Evolutionary conservation across 2,113 vertebrate species (phyloP), one percentile per base, ranked within the genome.

Genomic region (Colinus virginianus): DNA sequence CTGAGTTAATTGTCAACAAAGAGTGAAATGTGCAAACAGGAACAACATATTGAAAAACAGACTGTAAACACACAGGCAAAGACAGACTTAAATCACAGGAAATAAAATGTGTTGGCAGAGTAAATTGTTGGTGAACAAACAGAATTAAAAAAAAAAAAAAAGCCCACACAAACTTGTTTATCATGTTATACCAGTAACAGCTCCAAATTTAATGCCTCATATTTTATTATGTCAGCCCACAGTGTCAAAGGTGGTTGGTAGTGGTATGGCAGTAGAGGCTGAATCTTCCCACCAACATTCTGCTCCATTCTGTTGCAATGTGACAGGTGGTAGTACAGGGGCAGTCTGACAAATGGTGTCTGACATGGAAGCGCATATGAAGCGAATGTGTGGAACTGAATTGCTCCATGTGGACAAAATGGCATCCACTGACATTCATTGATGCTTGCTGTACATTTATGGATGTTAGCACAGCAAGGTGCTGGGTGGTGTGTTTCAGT

Each of bases 1-100:
- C 43, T 89, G 55, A 96, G 77, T 72, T 95, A 95, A 94, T 96
- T 94, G 80, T 94, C 92, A 96, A 95, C 90, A 91, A 93, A 93
- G 84, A 85, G 14, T 34, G 43, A 85, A 93, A 91, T 88, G 40
- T 91, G 71, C 78, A 96, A 95, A 94, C 82, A 94, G 62, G 74
- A 36, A 90, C 36, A 83, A 25, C 80, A 93, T 93, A 96, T 90
- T 96, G 79, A 90, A 95, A 96, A 96, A 74, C 88, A 95, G 81
- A 83, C 82, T 86, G 77, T 51, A 92, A 94, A 91, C 71, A 90
- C 71, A 58, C 40, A 82, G 51, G n/a, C 61, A 88, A 94, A 93
- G 40, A 83, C 51, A 91, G 72, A 62, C 48, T 79, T 80, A 88
- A 59, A 94, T 90, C 58, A 82, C 72, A 70, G 69, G 78, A 90